Percentiles rank a stretch among this genome's conserved stretches.
Evolutionary conservation across 2,888 invertebrate species (phyloP).

Genomic region (Gandaritis pyraliata): DNA sequence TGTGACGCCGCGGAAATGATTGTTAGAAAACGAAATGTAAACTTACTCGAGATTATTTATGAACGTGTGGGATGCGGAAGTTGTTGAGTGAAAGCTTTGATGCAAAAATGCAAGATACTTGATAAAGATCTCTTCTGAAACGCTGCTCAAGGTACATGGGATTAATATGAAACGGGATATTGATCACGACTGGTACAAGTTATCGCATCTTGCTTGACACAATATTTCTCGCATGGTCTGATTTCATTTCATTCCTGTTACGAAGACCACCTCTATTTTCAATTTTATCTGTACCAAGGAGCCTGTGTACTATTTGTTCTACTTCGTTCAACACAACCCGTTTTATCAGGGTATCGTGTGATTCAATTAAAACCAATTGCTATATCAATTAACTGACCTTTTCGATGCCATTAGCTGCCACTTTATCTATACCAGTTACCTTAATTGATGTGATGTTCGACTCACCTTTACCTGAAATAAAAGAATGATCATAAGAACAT

Average conservation of each 20-base stretch:
- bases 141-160: slow-evolving; percentile 23
- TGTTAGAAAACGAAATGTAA: slow-evolving; percentile 20
- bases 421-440: slow-evolving; percentile 6
- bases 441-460: slow-evolving; percentile 14
- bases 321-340: slow-evolving; percentile 10
- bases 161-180: slow-evolving; percentile 39
- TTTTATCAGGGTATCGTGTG: slow-evolving; percentile 16
- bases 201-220: slow-evolving; percentile 41
- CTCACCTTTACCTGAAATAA: slow-evolving; percentile 79
- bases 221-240: slow-evolving; percentile 45
- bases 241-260: slow-evolving; percentile 38
- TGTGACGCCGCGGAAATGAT: slow-evolving; percentile 4
- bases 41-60: slow-evolving; percentile 35
- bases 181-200: slow-evolving; percentile 23
- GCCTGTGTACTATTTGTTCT: slow-evolving; percentile 17
- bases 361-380: slow-evolving; percentile 24
- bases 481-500: slow-evolving; percentile 47
- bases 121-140: slow-evolving; percentile 29
- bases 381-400: slow-evolving; percentile 33
- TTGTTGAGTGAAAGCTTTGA: slow-evolving; percentile 41
- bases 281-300: slow-evolving; percentile 13
- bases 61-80: slow-evolving; percentile 49
- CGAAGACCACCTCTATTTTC: slow-evolving; percentile 16
- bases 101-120: slow-evolving; percentile 23
- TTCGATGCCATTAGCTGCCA: slow-evolving; percentile 14